Evolutionary conservation across 1,140 invertebrate genomes (phyloP).

Genomic region (Drosophila ogumai): DNA sequence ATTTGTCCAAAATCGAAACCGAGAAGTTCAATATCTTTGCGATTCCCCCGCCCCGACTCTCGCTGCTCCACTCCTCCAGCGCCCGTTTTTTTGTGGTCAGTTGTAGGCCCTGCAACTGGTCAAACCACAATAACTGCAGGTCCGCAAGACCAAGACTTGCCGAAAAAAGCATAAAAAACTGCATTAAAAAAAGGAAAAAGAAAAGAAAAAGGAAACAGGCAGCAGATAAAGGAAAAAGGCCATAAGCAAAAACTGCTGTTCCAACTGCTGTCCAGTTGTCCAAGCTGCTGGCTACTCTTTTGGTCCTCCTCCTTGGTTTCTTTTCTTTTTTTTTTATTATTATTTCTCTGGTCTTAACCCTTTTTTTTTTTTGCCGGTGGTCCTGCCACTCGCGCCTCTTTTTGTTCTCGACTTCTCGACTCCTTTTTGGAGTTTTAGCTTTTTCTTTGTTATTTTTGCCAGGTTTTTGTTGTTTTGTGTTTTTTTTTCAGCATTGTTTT

Average conservation of each 20-base stretch:
- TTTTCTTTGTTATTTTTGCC: constrained; percentile 10
- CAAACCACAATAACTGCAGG: constrained; percentile 58
- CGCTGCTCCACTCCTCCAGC: constrained; percentile 24
- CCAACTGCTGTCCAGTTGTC: constrained; percentile 59
- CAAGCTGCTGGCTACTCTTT: constrained; percentile 41
- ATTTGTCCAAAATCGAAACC: constrained; percentile 8
- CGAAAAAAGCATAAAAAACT: constrained; percentile 20
- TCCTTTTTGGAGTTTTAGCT: constrained; percentile 59
- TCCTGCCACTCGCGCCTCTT: constrained; percentile 64
- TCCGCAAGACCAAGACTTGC: constrained; percentile 47
- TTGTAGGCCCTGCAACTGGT: constrained; percentile 46
- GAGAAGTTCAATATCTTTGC: constrained; percentile 5
- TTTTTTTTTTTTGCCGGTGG: constrained; percentile 51
- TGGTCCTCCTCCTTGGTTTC: constrained; percentile 11
- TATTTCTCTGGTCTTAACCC: constrained; percentile 15
- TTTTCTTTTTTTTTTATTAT: not conserved
- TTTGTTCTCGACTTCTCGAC: constrained; percentile 61
- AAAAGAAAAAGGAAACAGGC: constrained; percentile 10
- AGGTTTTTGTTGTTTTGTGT: not conserved
- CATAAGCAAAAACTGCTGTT: constrained; percentile 49
- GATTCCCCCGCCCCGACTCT: constrained; percentile 7
- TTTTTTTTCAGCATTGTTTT: not conserved
- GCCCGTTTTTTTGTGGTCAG: constrained; percentile 19
- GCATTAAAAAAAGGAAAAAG: constrained; percentile 14
- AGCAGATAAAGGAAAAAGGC: constrained; percentile 51